Percentiles rank a stretch among this genome's conserved stretches.
Conservation (phyloP, 92 coral and sea anemone species). For the Porites lobata region DNA sequence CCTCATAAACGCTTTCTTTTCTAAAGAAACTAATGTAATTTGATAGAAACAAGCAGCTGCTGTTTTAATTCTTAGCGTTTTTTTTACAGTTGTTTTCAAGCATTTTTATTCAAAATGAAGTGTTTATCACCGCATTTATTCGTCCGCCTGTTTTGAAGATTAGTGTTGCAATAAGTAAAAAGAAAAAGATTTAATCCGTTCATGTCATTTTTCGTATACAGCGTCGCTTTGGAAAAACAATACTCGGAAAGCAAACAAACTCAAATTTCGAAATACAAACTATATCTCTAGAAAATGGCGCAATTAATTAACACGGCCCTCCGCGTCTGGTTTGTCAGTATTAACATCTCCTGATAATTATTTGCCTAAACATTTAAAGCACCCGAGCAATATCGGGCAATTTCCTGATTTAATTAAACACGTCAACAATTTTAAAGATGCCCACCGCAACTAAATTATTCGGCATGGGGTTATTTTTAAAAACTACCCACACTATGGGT, state of each 20-base stretch:
- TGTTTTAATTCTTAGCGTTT: not conserved
- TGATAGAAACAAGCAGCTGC: not conserved
- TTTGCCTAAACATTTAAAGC: slow-evolving; percentile 5
- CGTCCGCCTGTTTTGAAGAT: no score
- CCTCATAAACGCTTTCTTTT: slow-evolving; percentile 1
- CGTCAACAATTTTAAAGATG: not conserved
- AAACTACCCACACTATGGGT: not conserved
- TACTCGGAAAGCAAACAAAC: slow-evolving; percentile 21
- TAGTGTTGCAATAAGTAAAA: not conserved
- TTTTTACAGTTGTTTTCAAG: not conserved
- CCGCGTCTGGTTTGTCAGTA: slow-evolving; percentile 8
- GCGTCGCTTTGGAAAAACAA: slow-evolving; percentile 33
- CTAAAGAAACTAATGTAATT: not conserved
- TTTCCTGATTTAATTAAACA: slow-evolving; percentile 2
- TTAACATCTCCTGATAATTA: slow-evolving; percentile 1
- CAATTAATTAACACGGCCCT: slow-evolving; percentile 3
- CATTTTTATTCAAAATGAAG: not conserved
- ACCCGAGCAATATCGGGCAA: slow-evolving; percentile 10
- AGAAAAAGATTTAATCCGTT: not conserved
- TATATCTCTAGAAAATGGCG: slow-evolving; percentile 19
- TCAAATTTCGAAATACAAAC: slow-evolving; percentile 12
- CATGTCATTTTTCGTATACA: not conserved
- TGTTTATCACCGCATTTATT: not conserved
- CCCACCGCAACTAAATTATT: slow-evolving; percentile 2
- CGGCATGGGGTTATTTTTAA: not conserved